phyloP scores from a whole-genome alignment of 2,888 invertebrate species.

The Silvanus unidentatus region DNA sequence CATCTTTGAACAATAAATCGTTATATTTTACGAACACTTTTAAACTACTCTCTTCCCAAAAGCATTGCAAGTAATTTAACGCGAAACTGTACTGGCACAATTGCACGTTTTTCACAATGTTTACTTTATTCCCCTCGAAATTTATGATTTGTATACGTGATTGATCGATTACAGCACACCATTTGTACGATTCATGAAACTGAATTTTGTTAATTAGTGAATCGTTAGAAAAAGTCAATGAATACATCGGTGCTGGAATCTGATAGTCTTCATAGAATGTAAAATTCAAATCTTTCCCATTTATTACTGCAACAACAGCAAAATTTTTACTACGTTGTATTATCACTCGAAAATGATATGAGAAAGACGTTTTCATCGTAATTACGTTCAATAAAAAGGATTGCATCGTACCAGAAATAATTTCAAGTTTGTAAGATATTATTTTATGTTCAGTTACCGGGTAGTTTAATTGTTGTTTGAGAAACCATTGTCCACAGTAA shows the following conservation, averaged over 20 bases:
- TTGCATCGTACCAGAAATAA: too few relatives aligned
- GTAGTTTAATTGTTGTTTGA: conserved; percentile 26
- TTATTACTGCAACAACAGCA: conserved; percentile 65
- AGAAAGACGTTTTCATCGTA: neutral
- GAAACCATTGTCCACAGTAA: conserved; percentile 24
- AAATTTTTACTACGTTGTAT: conserved; percentile 13
- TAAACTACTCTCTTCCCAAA: too few relatives aligned
- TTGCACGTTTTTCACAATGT: neutral
- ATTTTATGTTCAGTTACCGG: conserved; percentile 7
- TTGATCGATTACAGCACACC: conserved; percentile 22
- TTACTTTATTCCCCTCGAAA: conserved; percentile 7
- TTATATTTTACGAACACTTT: too few relatives aligned
- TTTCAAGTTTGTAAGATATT: neutral
- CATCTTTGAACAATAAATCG: conserved; percentile 6
- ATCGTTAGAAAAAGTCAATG: conserved; percentile 52
- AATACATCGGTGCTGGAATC: conserved; percentile 80
- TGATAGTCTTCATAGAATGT: conserved; percentile 69
- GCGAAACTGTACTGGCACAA: too few relatives aligned
- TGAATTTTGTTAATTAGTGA: conserved; percentile 55
- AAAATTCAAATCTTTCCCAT: conserved; percentile 64
- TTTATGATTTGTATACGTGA: conserved; percentile 13
- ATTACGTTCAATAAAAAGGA: neutral
- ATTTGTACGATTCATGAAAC: conserved; percentile 48
- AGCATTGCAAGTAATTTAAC: too few relatives aligned
- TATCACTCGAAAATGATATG: conserved; percentile 15